A percentile compares a stretch with the other conserved stretches of the same genome.
These are phyloP conservation scores for Loxodonta africana DNA, from an alignment of 2,113 vertebrate genomes.

Conservation along the genomic window DNA sequence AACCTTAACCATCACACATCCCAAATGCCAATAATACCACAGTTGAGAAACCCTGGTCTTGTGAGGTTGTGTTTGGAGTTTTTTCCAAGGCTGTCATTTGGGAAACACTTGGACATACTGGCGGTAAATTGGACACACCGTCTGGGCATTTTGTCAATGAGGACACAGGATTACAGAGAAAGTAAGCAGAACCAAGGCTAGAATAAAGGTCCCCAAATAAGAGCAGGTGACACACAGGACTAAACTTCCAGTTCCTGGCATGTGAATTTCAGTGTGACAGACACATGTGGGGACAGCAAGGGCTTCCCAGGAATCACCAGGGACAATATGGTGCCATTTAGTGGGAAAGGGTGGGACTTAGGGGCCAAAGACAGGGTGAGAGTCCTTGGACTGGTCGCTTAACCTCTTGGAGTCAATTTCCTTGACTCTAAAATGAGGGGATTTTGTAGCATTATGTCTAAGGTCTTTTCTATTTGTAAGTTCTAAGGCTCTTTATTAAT, in stretches of 20 bases:
- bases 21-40: rapidly evolving
- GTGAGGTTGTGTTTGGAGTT: not conserved
- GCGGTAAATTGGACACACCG: rapidly evolving
- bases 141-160: rapidly evolving
- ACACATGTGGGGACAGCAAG: no score
- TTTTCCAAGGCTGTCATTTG: not conserved
- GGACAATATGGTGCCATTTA: not conserved
- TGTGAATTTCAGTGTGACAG: not conserved
- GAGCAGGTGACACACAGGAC: not conserved
- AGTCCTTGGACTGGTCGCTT: not conserved
- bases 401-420: not conserved
- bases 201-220: not conserved
- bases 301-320: not conserved
- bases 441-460: not conserved
- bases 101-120: rapidly evolving
- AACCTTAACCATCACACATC: no score
- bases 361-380: rapidly evolving
- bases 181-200: no score
- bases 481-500: not conserved
- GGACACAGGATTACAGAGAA: not conserved
- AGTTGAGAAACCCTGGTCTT: not conserved
- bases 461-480: not conserved
- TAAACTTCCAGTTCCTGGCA: not conserved
- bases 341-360: not conserved
- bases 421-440: not conserved